These are phyloP conservation scores for Anguilla pacifica DNA, from an alignment of 2,797 vertebrate species.

Conservation along the genomic window DNA sequence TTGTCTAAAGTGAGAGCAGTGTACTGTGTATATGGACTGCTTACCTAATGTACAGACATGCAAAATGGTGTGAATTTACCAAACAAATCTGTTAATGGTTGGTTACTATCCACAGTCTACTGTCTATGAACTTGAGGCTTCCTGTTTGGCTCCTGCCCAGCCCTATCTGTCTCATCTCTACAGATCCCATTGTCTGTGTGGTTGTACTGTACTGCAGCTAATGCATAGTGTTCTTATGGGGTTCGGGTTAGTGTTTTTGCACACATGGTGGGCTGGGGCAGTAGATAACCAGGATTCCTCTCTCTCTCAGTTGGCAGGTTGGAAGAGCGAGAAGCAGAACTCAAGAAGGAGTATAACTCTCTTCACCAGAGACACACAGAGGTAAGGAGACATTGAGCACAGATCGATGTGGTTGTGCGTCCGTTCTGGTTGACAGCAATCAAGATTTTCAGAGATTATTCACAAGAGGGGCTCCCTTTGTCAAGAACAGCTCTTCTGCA, in stretches of 20 bases:
- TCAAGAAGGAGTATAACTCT: constrained; percentile 92
- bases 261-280: too few relatives aligned
- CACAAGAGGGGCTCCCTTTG: neutral
- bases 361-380: constrained; percentile 97
- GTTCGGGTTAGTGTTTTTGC: too few relatives aligned
- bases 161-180: neutral
- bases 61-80: neutral
- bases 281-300: constrained; percentile 24
- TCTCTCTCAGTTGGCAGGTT: constrained; percentile 86
- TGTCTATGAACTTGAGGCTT: neutral
- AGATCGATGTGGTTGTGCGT: neutral
- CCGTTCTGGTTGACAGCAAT: neutral
- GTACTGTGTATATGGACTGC: neutral
- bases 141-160: neutral
- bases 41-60: neutral
- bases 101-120: neutral
- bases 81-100: neutral
- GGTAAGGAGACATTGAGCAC: constrained; percentile 66
- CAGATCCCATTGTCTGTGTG: neutral
- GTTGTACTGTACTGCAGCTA: neutral
- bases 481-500: neutral
- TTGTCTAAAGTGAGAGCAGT: neutral
- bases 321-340: constrained; percentile 93
- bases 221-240: too few relatives aligned
- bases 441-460: neutral